A percentile compares a stretch with the other conserved stretches of the same genome.
These are phyloP conservation scores for Oscheius onirici DNA, from an alignment of 2,888 invertebrate genomes.

Conservation along the genomic window DNA sequence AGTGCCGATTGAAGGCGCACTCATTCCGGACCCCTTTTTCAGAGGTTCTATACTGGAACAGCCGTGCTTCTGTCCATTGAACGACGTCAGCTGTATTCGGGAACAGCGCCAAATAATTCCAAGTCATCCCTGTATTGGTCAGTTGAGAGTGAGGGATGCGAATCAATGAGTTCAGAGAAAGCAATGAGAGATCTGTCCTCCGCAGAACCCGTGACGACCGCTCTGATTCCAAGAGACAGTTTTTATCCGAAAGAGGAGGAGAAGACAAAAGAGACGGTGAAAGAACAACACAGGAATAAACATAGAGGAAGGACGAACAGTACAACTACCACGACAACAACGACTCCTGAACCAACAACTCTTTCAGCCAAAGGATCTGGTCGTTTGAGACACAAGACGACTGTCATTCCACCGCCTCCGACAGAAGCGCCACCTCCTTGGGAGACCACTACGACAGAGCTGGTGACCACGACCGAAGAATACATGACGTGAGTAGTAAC, in stretches of 20 bases:
- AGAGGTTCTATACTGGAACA: constrained; percentile 66
- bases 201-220: not conserved
- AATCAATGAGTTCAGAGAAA: constrained; percentile 29
- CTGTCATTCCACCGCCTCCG: constrained; percentile 17
- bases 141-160: constrained; percentile 30
- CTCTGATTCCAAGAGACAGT: not conserved
- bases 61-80: constrained; percentile 62
- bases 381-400: constrained; percentile 17
- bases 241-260: not conserved
- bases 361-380: too few species aligned
- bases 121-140: constrained; percentile 66
- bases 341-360: not conserved
- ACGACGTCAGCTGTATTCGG: constrained; percentile 56
- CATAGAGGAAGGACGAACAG: constrained; percentile 6
- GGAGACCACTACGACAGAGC: constrained; percentile 42
- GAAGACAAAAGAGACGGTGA: not conserved
- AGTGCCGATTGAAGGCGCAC: not conserved
- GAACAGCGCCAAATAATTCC: constrained; percentile 63
- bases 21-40: too few species aligned
- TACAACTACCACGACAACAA: constrained; percentile 4
- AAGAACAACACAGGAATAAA: not conserved
- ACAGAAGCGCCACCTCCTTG: constrained; percentile 50
- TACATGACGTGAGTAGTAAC: too few species aligned
- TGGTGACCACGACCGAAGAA: constrained; percentile 46
- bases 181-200: constrained; percentile 27